These are phyloP conservation scores for Tetraodon nigroviridis DNA, from an alignment of 2,113 vertebrate species.

Conservation along the genomic window DNA sequence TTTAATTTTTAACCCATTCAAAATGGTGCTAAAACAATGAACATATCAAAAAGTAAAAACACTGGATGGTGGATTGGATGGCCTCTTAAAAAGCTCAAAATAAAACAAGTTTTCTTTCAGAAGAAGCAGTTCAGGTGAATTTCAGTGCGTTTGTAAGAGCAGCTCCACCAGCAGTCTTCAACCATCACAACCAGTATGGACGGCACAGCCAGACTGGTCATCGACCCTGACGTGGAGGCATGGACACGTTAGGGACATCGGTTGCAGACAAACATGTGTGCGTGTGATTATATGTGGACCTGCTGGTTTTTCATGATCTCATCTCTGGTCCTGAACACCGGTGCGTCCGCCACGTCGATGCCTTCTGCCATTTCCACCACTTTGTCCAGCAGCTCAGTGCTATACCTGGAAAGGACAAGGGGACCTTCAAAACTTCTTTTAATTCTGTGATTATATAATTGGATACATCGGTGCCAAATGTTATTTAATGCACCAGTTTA, in stretches of 20 bases:
- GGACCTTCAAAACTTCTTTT: too few relatives aligned
- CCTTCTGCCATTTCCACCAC: constrained; percentile 86
- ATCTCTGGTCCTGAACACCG: constrained; percentile 83
- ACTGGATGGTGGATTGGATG: too few relatives aligned
- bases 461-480: too few relatives aligned
- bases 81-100: neutral
- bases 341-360: constrained; percentile 80
- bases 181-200: neutral
- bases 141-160: too few relatives aligned
- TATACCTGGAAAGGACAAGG: constrained; percentile 73
- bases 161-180: neutral
- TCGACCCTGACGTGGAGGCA: constrained; percentile 38
- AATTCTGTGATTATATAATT: too few relatives aligned
- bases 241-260: neutral
- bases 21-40: constrained; percentile 10
- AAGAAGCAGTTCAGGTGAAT: too few relatives aligned
- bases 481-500: too few relatives aligned
- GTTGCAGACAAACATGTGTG: neutral
- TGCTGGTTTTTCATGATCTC: constrained; percentile 80
- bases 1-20: neutral
- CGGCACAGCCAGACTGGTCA: constrained; percentile 6
- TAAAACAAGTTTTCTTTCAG: neutral
- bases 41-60: neutral
- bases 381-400: constrained; percentile 77
- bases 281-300: constrained; percentile 25